Conservation (phyloP, 2,113 vertebrate genomes). For the Neodontobutis hainanensis region DNA sequence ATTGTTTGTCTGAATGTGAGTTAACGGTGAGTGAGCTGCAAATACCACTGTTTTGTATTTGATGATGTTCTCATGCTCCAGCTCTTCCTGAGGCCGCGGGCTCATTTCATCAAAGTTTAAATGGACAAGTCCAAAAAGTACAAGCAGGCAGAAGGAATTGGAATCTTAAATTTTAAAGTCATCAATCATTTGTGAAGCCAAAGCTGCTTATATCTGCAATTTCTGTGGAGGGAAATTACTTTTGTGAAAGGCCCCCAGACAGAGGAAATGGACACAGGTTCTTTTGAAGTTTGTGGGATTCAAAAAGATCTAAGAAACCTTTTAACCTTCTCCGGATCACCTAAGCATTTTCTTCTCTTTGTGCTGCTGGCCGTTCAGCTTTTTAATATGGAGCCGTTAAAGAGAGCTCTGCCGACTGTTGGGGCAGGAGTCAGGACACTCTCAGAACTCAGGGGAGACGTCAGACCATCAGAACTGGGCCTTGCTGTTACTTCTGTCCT, state of each 20-base stretch:
- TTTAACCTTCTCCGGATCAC: not conserved
- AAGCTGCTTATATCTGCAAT: not conserved
- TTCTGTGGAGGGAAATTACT: not conserved
- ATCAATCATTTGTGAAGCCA: slow-evolving; percentile 10
- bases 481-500: too few species aligned
- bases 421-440: slow-evolving; percentile 7
- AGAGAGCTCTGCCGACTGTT: slow-evolving; percentile 1
- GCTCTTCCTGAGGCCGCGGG: not conserved
- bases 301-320: not conserved
- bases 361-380: slow-evolving; percentile 5
- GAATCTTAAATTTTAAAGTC: slow-evolving; percentile 8
- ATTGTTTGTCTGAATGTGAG: too few species aligned
- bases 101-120: slow-evolving; percentile 10
- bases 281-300: not conserved
- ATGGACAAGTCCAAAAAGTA: slow-evolving; percentile 5
- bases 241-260: not conserved
- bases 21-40: too few species aligned
- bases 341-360: not conserved
- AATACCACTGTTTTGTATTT: not conserved
- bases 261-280: not conserved
- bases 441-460: not conserved
- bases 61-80: not conserved
- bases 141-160: not conserved
- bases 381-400: not conserved
- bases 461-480: not conserved